phyloP scores from a whole-genome alignment of 2,113 vertebrate genomes.

The Gavialis gangeticus region DNA sequence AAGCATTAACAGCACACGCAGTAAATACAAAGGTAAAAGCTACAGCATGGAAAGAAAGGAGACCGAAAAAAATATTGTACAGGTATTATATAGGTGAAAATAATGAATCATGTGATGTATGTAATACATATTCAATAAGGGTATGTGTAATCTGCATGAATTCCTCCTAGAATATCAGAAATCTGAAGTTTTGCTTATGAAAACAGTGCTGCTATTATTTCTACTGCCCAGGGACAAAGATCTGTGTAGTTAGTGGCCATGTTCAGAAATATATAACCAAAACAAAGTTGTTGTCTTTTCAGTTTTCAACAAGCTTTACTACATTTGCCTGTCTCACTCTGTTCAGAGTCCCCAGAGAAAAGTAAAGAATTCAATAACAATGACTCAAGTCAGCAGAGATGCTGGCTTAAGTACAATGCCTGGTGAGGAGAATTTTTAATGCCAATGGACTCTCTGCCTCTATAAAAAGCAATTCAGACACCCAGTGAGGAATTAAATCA shows the following conservation, averaged over 20 bases:
- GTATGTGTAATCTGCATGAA: not conserved
- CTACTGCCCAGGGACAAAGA: not conserved
- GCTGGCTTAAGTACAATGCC: not conserved
- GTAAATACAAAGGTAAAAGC: not conserved
- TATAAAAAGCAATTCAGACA: not conserved
- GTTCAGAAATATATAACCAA: not conserved
- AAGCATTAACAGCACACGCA: not conserved
- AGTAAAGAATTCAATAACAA: not conserved
- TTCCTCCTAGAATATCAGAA: not conserved
- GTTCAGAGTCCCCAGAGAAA: not conserved
- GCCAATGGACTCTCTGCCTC: not conserved
- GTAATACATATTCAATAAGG: not conserved
- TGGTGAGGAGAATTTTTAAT: not conserved
- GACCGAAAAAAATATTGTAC: not conserved
- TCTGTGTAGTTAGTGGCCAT: not conserved
- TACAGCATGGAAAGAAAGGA: not conserved
- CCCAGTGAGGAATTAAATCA: not conserved
- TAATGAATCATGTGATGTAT: not conserved
- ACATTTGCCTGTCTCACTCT: not conserved
- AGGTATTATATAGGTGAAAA: accelerated
- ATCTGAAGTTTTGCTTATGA: not conserved
- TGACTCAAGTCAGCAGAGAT: not conserved
- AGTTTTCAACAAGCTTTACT: not conserved
- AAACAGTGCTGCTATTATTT: not conserved
- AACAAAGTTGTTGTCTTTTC: not conserved